Conservation (phyloP, 2,888 invertebrate genomes). For the Cryptocheilus praepositus region DNA sequence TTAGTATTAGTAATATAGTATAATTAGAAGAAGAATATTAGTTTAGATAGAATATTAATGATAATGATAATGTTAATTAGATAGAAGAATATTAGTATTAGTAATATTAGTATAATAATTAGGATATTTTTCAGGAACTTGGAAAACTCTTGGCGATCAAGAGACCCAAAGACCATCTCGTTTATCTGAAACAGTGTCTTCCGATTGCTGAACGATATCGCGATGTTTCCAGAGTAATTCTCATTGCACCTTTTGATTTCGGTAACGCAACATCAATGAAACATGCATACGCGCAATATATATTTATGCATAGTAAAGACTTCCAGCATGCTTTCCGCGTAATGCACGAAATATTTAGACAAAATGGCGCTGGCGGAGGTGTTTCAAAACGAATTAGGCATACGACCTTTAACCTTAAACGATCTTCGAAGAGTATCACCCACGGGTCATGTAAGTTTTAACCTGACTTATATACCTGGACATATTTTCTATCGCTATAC, state of each 20-base stretch:
- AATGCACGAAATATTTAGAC: constrained; percentile 42
- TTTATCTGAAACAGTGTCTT: constrained; percentile 79
- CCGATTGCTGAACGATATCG: constrained; percentile 75
- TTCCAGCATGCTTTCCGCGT: constrained; percentile 9
- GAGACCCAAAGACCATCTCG: constrained; percentile 80
- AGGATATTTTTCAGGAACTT: constrained; percentile 76
- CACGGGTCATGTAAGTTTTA: no score
- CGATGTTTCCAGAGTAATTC: constrained; percentile 77
- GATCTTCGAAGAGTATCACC: constrained; percentile 34
- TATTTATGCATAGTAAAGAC: no score
- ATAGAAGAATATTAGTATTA: no score
- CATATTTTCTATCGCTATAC: no score
- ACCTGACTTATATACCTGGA: no score
- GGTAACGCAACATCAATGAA: constrained; percentile 49
- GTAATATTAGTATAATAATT: background rate
- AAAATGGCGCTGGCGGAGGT: constrained; percentile 48
- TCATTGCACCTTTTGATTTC: constrained; percentile 77
- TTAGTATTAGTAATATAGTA: no score
- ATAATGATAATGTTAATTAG: no score
- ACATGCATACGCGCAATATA: no score
- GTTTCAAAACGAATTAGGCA: constrained; percentile 50
- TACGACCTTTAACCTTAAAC: constrained; percentile 45
- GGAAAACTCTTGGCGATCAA: constrained; percentile 78
- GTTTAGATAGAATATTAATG: no score
- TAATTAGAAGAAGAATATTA: no score